A percentile compares a stretch with the other conserved stretches of the same genome.
Conservation (phyloP, 1,140 invertebrate species). For the Drosophila pectinifera region DNA sequence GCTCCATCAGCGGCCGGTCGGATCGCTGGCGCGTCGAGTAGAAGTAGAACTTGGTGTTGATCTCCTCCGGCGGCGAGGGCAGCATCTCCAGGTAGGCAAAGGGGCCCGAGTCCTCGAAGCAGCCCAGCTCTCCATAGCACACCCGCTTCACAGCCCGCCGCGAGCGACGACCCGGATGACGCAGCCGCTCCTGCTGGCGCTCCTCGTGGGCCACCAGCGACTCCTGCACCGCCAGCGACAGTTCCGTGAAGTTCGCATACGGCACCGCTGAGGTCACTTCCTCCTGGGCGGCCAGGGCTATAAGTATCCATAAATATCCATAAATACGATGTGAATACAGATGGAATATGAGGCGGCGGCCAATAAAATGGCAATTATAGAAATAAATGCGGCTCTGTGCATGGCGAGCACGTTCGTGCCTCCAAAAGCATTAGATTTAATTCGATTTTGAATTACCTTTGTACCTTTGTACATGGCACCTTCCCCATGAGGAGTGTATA, state of each 20-base stretch:
- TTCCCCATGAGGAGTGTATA: background rate
- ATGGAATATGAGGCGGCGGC: slow-evolving; percentile 3
- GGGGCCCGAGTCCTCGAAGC: slow-evolving; percentile 95
- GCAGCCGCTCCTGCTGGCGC: slow-evolving; percentile 41
- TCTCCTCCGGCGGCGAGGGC: slow-evolving; percentile 94
- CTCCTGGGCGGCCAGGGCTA: slow-evolving; percentile 49
- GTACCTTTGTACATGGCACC: too few species aligned
- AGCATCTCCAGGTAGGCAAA: slow-evolving; percentile 96
- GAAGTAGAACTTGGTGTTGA: slow-evolving; percentile 91
- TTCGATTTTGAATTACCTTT: background rate
- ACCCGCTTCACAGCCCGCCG: slow-evolving; percentile 90
- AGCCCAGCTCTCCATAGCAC: slow-evolving; percentile 96
- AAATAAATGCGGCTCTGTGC: slow-evolving; percentile 16
- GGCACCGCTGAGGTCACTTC: slow-evolving; percentile 19
- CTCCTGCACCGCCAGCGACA: slow-evolving; percentile 66
- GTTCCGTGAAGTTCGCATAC: slow-evolving; percentile 58
- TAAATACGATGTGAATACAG: background rate
- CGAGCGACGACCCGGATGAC: slow-evolving; percentile 44
- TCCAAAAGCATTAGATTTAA: slow-evolving; percentile 8
- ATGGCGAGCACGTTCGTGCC: slow-evolving; percentile 28
- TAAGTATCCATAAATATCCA: background rate
- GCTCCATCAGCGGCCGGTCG: slow-evolving; percentile 88
- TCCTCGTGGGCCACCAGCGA: slow-evolving; percentile 61
- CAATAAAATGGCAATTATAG: background rate
- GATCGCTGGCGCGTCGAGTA: slow-evolving; percentile 88